Percentiles rank a stretch among this genome's conserved stretches.
Conservation (phyloP, 2,113 vertebrate species). For the Lathamus discolor region DNA sequence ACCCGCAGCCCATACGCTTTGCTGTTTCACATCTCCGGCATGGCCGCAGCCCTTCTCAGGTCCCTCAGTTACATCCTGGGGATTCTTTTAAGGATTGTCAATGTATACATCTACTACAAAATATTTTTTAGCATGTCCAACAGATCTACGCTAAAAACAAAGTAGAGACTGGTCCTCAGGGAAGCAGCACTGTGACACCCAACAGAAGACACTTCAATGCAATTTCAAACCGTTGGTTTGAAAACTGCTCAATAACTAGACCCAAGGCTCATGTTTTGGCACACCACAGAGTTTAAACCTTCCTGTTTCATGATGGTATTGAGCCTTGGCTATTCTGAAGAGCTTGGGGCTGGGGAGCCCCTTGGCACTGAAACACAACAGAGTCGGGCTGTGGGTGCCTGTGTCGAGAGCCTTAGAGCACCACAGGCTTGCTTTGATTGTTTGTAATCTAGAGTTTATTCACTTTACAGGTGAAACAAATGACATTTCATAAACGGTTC, state of each 20-base stretch:
- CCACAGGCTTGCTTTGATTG: fast-evolving
- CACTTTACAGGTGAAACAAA: not conserved
- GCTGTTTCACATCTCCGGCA: not conserved
- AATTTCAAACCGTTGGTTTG: not conserved
- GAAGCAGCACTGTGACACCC: not conserved
- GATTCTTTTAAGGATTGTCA: constrained; percentile 69
- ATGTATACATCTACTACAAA: constrained; percentile 76
- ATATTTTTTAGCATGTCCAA: constrained; percentile 61
- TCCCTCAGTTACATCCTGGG: constrained; percentile 61
- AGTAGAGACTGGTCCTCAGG: not conserved
- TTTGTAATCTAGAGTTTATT: not conserved
- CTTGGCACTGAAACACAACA: not conserved
- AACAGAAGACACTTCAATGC: fast-evolving
- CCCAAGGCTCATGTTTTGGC: not conserved
- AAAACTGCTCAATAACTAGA: not conserved
- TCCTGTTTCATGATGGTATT: not conserved
- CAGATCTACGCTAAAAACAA: not conserved
- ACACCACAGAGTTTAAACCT: not conserved
- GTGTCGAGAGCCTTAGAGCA: too few species aligned
- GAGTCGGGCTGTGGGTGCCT: not conserved
- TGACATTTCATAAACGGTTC: not conserved
- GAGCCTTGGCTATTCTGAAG: not conserved
- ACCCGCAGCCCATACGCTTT: not conserved
- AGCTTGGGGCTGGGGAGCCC: not conserved
- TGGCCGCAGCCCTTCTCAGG: not conserved